Percentiles rank a stretch among this genome's conserved stretches.
Evolutionary conservation across 2,113 vertebrate species (phyloP).

Genomic region (Microcebus murinus): DNA sequence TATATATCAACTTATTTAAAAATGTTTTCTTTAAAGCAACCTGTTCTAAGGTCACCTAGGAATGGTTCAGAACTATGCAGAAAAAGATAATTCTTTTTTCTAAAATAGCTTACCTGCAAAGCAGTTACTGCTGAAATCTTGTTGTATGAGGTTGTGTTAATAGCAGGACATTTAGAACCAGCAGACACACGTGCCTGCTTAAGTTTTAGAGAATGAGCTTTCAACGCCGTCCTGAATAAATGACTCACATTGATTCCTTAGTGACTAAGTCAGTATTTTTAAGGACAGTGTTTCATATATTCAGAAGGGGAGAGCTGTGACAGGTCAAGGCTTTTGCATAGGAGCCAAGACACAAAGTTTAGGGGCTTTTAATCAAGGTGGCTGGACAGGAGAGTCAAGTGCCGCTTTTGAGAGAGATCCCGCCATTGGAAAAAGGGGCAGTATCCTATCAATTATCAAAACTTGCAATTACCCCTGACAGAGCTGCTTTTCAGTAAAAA

Average conservation of each 20-base stretch:
- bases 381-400: neutral
- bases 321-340: neutral
- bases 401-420: conserved; percentile 52
- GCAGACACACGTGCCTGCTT: accelerated
- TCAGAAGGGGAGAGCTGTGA: neutral
- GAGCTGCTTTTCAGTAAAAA: conserved; percentile 75
- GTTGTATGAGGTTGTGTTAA: neutral
- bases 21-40: neutral
- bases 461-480: conserved; percentile 73
- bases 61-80: neutral
- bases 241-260: neutral
- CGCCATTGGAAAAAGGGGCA: conserved; percentile 59
- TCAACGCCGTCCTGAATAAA: neutral
- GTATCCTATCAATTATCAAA: conserved; percentile 76
- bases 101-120: neutral
- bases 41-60: neutral
- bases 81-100: neutral
- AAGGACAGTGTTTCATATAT: neutral
- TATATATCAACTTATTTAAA: neutral
- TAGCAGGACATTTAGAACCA: accelerated
- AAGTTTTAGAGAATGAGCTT: neutral
- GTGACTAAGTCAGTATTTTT: neutral
- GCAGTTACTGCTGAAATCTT: neutral
- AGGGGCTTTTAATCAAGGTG: neutral
- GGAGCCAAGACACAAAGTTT: neutral